phyloP scores from a whole-genome alignment of 1,140 invertebrate genomes.

The Ips typographus region DNA sequence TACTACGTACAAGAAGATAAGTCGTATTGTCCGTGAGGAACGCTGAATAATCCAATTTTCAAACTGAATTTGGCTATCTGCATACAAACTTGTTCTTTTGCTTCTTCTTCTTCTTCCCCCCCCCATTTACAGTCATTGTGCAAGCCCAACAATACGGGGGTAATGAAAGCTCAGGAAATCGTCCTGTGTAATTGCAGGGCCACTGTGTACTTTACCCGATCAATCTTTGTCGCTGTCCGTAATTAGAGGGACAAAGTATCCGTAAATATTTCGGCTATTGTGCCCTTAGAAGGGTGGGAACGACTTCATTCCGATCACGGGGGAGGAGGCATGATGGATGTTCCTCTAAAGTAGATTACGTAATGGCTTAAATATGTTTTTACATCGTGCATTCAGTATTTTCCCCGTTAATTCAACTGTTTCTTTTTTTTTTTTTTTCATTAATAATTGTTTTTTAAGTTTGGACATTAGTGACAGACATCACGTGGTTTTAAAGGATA shows the following conservation, averaged over 20 bases:
- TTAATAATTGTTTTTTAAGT: no score
- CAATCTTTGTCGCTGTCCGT: conserved; percentile 40
- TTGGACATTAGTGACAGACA: no score
- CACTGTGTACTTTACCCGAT: conserved; percentile 41
- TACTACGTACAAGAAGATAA: conserved; percentile 32
- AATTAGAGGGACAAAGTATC: conserved; percentile 41
- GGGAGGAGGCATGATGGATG: conserved; percentile 27
- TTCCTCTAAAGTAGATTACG: background rate
- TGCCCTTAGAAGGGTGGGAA: background rate
- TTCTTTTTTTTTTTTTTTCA: no score
- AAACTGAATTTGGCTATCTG: conserved; percentile 25
- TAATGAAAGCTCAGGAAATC: conserved; percentile 50
- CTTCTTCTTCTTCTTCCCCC: conserved; percentile 9
- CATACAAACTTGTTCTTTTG: conserved; percentile 36
- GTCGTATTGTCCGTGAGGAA: conserved; percentile 6
- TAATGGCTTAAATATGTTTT: conserved; percentile 1
- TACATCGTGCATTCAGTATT: background rate
- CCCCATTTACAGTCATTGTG: conserved; percentile 33
- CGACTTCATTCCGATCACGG: background rate
- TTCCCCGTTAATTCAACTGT: background rate
- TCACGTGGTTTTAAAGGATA: no score
- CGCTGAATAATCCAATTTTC: conserved; percentile 32
- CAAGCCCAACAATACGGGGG: conserved; percentile 45
- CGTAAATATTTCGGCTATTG: conserved; percentile 37
- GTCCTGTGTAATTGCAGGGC: conserved; percentile 46